Conservation (phyloP, 2,113 vertebrate species). For the Garra rufa region DNA sequence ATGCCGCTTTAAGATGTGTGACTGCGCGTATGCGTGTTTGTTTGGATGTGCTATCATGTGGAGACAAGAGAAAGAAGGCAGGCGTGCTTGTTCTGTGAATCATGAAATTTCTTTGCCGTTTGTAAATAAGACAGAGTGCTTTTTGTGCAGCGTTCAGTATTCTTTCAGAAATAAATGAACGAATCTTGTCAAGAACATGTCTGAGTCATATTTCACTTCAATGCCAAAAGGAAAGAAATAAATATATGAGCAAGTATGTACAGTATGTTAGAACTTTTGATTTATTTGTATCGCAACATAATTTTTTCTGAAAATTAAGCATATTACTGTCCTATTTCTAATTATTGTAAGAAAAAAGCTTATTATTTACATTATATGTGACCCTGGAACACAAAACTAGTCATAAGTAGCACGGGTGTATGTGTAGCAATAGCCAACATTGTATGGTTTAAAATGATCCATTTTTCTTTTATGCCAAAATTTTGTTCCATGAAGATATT, state of each 20-base stretch:
- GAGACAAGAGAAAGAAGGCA: slow-evolving; percentile 51
- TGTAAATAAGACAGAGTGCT: slow-evolving; percentile 59
- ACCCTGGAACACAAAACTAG: too few relatives aligned
- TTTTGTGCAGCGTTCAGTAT: slow-evolving; percentile 54
- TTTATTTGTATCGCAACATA: not conserved
- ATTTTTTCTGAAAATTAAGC: not conserved
- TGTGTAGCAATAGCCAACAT: too few relatives aligned
- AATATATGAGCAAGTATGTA: too few relatives aligned
- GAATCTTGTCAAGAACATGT: not conserved
- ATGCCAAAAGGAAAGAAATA: not conserved
- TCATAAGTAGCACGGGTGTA: too few relatives aligned
- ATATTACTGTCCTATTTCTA: too few relatives aligned
- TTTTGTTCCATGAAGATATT: too few relatives aligned
- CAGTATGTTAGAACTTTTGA: not conserved
- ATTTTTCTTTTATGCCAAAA: too few relatives aligned
- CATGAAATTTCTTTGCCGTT: slow-evolving; percentile 56
- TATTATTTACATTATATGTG: too few relatives aligned
- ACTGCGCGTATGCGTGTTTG: slow-evolving; percentile 28
- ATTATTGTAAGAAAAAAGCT: too few relatives aligned
- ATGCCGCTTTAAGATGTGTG: slow-evolving; percentile 25
- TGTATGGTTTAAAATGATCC: too few relatives aligned
- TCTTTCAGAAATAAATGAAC: slow-evolving; percentile 28
- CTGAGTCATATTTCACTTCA: slow-evolving; percentile 11
- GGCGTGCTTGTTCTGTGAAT: slow-evolving; percentile 64
- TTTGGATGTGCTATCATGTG: slow-evolving; percentile 49